Evolutionary conservation across 1,140 invertebrate genomes (phyloP).

Genomic region (Bombus picipes): DNA sequence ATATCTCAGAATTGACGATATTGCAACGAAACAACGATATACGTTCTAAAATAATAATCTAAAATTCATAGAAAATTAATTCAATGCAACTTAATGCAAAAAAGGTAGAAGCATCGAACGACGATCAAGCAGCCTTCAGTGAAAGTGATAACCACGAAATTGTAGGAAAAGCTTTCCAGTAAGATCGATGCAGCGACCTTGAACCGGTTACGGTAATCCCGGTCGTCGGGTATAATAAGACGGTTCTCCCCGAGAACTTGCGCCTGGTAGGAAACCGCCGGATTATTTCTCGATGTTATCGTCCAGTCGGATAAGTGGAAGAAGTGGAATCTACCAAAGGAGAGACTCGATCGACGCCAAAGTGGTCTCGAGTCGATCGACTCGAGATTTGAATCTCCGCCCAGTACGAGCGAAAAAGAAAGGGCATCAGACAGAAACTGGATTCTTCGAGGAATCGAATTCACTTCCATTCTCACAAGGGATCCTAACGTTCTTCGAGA

Average conservation of each 20-base stretch:
- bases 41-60: too few species aligned
- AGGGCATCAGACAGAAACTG: conserved; percentile 48
- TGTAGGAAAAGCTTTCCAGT: neutral
- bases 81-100: accelerated
- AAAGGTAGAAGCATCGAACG: neutral
- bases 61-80: neutral
- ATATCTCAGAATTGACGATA: too few species aligned
- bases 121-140: too few species aligned
- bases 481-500: conserved; percentile 20
- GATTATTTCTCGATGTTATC: conserved; percentile 44
- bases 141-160: conserved; percentile 27
- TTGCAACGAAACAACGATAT: too few species aligned
- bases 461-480: conserved; percentile 31
- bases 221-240: conserved; percentile 15
- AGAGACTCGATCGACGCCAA: conserved; percentile 26
- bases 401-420: conserved; percentile 29
- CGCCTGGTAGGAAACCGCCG: conserved; percentile 5
- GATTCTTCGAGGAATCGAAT: conserved; percentile 48
- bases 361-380: conserved; percentile 54
- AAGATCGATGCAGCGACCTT: conserved; percentile 34
- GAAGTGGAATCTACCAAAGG: neutral
- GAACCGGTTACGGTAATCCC: conserved; percentile 29
- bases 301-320: conserved; percentile 22
- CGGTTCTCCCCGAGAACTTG: neutral
- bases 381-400: conserved; percentile 50